phyloP scores from a whole-genome alignment of 2,888 invertebrate species.

The Tinea pellionella region DNA sequence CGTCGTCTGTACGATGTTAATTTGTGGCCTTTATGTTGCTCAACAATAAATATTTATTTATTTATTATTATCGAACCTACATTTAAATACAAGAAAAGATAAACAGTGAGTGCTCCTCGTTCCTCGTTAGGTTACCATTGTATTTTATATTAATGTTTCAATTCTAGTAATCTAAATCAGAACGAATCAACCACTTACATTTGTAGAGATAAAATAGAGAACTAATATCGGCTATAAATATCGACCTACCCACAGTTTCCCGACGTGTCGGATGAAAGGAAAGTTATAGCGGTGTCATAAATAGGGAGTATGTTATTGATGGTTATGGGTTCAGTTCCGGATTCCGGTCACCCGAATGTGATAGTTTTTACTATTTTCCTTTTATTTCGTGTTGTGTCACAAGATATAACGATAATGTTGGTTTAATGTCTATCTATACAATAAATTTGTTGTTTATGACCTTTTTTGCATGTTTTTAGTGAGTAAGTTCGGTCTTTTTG shows the following conservation, averaged over 20 bases:
- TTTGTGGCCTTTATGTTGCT: no score
- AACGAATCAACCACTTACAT: conserved; percentile 11
- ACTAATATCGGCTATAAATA: conserved; percentile 39
- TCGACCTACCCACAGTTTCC: conserved; percentile 20
- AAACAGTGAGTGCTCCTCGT: no score
- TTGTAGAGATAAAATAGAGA: conserved; percentile 26
- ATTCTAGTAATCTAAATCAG: no score
- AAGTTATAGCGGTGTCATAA: conserved; percentile 46
- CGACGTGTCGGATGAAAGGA: conserved; percentile 39
- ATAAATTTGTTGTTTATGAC: neutral
- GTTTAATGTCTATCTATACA: neutral
- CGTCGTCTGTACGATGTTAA: no score
- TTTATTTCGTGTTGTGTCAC: neutral
- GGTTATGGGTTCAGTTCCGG: conserved; percentile 26
- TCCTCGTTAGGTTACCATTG: no score
- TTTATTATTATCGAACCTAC: no score
- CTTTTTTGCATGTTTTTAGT: neutral
- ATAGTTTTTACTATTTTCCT: conserved; percentile 9
- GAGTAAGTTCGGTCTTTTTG: neutral
- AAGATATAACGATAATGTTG: neutral
- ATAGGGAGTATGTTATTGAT: conserved; percentile 33
- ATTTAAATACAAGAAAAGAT: no score
- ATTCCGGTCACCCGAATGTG: conserved; percentile 9
- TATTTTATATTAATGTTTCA: no score
- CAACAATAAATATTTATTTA: no score